Conservation (phyloP, 2,113 vertebrate species). For the Urocolius indicus region DNA sequence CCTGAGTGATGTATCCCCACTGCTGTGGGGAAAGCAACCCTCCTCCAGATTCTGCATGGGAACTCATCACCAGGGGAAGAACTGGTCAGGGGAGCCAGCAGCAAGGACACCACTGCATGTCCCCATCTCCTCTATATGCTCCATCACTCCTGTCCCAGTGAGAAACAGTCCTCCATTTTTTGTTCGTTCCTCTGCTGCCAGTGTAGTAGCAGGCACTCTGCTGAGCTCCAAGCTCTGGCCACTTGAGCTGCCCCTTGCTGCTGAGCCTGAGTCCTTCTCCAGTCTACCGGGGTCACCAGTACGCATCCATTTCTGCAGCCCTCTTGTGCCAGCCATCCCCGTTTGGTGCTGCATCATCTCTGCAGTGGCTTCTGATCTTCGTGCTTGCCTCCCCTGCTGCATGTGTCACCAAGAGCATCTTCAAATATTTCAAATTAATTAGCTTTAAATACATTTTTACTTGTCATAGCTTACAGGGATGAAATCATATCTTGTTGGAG, state of each 20-base stretch:
- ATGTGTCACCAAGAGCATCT: neutral
- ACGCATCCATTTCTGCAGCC: fast-evolving
- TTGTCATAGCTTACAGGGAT: neutral
- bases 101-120: neutral
- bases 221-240: neutral
- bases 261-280: neutral
- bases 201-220: neutral
- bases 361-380: fast-evolving
- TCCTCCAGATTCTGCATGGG: neutral
- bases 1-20: fast-evolving
- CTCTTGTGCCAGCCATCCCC: neutral
- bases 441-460: neutral
- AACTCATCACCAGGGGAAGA: neutral
- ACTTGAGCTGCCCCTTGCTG: neutral
- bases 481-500: neutral
- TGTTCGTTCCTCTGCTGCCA: neutral
- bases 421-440: neutral
- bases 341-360: neutral
- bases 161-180: neutral
- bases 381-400: neutral
- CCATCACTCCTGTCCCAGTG: neutral
- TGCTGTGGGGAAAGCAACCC: neutral
- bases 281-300: fast-evolving
- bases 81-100: neutral
- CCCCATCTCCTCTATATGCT: fast-evolving